Evolutionary conservation across 2,888 invertebrate species (phyloP), one percentile per base, ranked within the genome.

Genomic region (Amitus sp.): DNA sequence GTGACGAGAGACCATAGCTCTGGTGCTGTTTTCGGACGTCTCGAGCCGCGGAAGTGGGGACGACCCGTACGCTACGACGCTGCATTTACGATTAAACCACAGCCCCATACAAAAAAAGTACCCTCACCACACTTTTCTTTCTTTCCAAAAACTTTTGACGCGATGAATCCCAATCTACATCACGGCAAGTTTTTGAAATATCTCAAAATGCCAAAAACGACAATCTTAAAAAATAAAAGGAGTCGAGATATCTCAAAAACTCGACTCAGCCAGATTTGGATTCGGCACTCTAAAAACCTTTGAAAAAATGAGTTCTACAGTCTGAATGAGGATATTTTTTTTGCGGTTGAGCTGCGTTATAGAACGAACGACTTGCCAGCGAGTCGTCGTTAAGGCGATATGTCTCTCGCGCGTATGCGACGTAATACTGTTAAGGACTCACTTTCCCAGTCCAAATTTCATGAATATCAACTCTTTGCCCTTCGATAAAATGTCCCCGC

Each of bases 401-500:
- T 62, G 62, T 62, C 55, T 59, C 62, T 58, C 62, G 58, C 59
- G 55, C 52, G 47, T 63, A 60, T 68, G 68, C 63, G 65, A 60
- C 53, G 62, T 67, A 68, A 70, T 70, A 68, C 67, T 68, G 65
- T 45, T 20, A 33, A 50, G 18, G 58, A 64, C 70, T 82, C 82
- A 83, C 78, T 83, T 83, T 77, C 93, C 92, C 73, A 95, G 87
- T 70, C 95, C 95, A 83, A 95, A 95, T 85, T 93, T 93, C 91
- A 95, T 95, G 84, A 95, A 95, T 82, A 95, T 93, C 71, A 95
- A 89, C 86, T 95, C 95, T 85, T 95, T 95, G 77, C 95, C 95
- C 84, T 95, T 95, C 79, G 94, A 94, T 74, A 95, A 87, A 72
- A 95, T 93, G 81, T 94, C 94, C 74, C 94, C 94, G 66, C 94